Base-by-base conservation (phyloP, 2,888 invertebrate genomes). In the Tethea ocularis region DNA sequence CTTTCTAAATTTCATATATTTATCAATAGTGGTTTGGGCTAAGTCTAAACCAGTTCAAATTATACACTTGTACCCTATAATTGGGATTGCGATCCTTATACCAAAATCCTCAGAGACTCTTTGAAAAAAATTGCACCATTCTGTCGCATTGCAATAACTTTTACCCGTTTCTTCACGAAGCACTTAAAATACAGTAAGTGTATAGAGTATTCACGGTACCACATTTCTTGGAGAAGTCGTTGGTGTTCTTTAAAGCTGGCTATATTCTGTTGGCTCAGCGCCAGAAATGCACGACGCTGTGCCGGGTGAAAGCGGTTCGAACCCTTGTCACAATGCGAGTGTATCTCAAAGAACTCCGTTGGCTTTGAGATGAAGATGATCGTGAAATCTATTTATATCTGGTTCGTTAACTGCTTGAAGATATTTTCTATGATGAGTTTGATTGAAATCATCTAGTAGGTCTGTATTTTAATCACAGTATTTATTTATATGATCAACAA, bases 291-390 rank as follows among this genome's bases (percentile, higher is more conserved):
- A 38, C 46, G 46, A 20, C 20, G 46, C 10, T 7, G 10, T 54
- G 20, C 33, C 17, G 11, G 53, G 33, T 53, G 54, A 54, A 54
- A 54, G 54, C 54, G 36, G 54, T 54, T 36, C 33, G 20, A 13
- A 46, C 20, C 54, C 33, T 33, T 17, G 52, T 53, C 26, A 17
- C 17, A 17, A 20, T 53, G 2, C 15, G 20, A 29, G 54, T 53
- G 3, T 29, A 33, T 33, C 22, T 46, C 46, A 46, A 46, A 46
- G 46, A 46, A 46, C 20, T n/a, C 46, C 20, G 20, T 46, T 46
- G 46, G 20, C 20, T 17, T 46, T 46, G 46, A 20, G 46, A 20
- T 46, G 46, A 8, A 46, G 46, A 20, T 17, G 17, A 20, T 46
- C 20, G 7, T 20, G 17, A 20, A 20, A 46, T 46, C 10, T 46